Evolutionary conservation across 1,140 invertebrate species (phyloP).

Genomic region (Drosophila pseudoobscura): DNA sequence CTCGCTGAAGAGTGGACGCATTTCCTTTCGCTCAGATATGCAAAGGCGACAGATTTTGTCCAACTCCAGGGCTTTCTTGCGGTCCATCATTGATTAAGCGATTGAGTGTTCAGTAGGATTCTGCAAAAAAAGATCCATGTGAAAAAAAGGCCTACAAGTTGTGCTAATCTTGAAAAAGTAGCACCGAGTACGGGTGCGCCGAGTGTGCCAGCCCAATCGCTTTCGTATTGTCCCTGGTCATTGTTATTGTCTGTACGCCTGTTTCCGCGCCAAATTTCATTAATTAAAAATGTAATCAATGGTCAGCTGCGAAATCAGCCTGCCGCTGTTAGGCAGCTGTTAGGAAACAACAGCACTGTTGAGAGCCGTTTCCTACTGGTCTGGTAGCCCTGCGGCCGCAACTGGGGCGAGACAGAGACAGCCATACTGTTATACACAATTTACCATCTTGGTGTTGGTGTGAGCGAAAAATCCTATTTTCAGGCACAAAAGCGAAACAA

Average conservation of each 20-base stretch:
- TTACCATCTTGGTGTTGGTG: constrained; percentile 67
- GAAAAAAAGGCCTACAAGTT: neutral
- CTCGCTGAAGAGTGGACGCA: constrained; percentile 86
- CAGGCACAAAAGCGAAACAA: constrained; percentile 55
- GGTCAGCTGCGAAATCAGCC: constrained; percentile 3
- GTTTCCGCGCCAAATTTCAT: constrained; percentile 30
- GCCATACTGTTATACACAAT: constrained; percentile 69
- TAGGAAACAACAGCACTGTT: constrained; percentile 20
- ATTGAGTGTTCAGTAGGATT: constrained; percentile 7
- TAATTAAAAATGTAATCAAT: constrained; percentile 7
- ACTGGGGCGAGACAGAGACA: constrained; percentile 42
- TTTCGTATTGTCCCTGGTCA: too few relatives aligned
- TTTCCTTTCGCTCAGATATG: constrained; percentile 86
- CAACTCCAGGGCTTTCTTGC: constrained; percentile 82
- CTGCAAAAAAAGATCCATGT: constrained; percentile 2
- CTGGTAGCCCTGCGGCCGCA: constrained; percentile 37
- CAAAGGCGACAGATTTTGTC: constrained; percentile 87
- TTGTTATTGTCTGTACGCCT: too few relatives aligned
- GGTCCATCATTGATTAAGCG: constrained; percentile 62
- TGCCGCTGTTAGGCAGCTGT: neutral
- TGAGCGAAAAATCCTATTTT: constrained; percentile 75
- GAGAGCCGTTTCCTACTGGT: neutral
- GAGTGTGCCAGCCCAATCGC: too few relatives aligned
- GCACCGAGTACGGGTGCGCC: constrained; percentile 1
- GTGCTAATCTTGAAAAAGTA: neutral